A percentile compares a stretch with the other conserved stretches of the same genome.
Conservation (phyloP, 2,113 vertebrate genomes). For the Rhagologus leucostigma region DNA sequence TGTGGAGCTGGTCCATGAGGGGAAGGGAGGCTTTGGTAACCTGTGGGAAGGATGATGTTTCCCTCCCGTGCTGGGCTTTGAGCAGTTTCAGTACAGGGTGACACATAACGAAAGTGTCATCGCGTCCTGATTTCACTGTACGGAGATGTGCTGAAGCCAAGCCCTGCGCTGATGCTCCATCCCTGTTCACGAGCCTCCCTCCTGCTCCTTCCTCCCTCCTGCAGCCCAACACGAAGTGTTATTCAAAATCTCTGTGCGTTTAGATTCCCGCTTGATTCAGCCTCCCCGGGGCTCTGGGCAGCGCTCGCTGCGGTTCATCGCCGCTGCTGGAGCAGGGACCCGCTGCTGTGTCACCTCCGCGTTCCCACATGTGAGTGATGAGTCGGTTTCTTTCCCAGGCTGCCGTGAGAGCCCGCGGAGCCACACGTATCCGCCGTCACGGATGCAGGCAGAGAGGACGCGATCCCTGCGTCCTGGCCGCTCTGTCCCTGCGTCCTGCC, state of each 20-base stretch:
- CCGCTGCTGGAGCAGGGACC: neutral
- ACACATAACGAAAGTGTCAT: neutral
- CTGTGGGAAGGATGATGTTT: neutral
- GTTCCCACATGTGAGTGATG: neutral
- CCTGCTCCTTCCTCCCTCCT: neutral
- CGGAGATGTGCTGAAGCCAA: neutral
- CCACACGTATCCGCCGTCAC: accelerated
- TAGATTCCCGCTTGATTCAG: neutral
- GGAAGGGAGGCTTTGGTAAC: neutral
- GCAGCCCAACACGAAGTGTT: neutral
- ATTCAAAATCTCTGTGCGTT: accelerated
- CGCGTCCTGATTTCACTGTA: neutral
- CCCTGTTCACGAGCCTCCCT: neutral
- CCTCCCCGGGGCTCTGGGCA: neutral
- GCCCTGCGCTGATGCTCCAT: accelerated
- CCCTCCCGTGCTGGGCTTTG: neutral
- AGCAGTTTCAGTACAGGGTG: neutral
- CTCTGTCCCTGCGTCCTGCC: neutral
- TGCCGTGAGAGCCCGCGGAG: neutral
- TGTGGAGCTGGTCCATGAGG: neutral
- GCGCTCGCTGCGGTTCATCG: neutral
- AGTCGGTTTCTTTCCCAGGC: neutral
- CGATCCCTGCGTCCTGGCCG: neutral
- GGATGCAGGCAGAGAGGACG: neutral
- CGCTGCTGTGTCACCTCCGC: neutral